These are phyloP conservation scores for Oreochromis niloticus DNA, from an alignment of 2,113 vertebrate genomes.

Conservation along the genomic window DNA sequence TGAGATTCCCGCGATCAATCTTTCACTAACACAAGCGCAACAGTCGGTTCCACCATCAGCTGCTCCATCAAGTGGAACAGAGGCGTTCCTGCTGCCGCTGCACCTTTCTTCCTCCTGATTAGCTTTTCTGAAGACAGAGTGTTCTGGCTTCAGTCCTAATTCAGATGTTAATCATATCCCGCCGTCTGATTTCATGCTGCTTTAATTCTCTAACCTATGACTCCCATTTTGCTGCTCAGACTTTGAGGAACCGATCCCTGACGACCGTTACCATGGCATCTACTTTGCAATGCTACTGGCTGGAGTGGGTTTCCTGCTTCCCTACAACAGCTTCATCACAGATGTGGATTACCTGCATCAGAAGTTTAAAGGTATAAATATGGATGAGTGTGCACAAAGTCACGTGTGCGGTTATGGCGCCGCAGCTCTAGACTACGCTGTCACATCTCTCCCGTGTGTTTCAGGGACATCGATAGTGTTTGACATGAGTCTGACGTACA, in stretches of 20 bases:
- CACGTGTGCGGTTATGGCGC: background rate
- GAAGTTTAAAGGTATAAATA: conserved; percentile 84
- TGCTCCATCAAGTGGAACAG: background rate
- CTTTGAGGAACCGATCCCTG: conserved; percentile 81
- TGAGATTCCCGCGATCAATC: background rate
- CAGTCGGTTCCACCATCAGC: background rate
- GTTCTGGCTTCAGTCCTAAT: background rate
- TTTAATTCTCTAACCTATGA: conserved; percentile 9
- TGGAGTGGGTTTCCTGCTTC: conserved; percentile 94
- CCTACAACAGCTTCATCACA: conserved; percentile 98
- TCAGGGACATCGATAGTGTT: conserved; percentile 96
- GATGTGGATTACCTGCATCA: conserved; percentile 96
- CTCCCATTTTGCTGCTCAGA: conserved; percentile 42
- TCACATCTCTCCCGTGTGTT: background rate
- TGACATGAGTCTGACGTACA: conserved; percentile 97
- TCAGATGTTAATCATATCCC: background rate
- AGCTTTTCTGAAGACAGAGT: background rate
- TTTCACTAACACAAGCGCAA: background rate
- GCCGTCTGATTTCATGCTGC: background rate
- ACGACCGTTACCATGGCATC: conserved; percentile 93
- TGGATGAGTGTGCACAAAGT: background rate
- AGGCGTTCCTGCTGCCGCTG: background rate
- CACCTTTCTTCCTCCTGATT: background rate
- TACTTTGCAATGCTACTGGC: conserved; percentile 98
- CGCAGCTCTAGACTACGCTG: background rate